A percentile compares a stretch with the other conserved stretches of the same genome.
phyloP scores from a whole-genome alignment of 2,113 vertebrate genomes.

The Miniopterus natalensis region DNA sequence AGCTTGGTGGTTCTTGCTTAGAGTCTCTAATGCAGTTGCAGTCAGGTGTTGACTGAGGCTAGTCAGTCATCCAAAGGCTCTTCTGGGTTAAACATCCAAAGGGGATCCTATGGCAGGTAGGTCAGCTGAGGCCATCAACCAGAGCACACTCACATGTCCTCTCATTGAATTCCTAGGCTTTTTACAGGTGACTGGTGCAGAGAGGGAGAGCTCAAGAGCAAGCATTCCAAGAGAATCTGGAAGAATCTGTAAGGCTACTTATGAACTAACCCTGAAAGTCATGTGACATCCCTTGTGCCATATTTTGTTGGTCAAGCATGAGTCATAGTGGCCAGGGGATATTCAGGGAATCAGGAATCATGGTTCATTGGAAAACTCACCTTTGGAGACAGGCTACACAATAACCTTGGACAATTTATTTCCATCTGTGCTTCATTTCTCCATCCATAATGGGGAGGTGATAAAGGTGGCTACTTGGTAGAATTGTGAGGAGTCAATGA shows the following conservation, averaged over 20 bases:
- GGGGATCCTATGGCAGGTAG: fast-evolving
- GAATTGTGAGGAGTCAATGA: neutral
- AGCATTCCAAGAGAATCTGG: neutral
- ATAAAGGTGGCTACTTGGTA: neutral
- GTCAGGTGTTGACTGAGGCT: neutral
- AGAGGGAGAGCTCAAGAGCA: neutral
- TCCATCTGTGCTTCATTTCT: neutral
- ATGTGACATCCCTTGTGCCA: neutral
- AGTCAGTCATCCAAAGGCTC: neutral
- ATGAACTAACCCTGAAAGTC: neutral
- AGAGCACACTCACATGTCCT: neutral
- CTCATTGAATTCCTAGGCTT: neutral
- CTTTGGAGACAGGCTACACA: neutral
- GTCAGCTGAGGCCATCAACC: neutral
- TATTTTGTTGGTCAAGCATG: neutral
- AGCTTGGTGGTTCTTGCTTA: neutral
- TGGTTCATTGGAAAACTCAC: neutral
- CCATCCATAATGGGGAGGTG: neutral
- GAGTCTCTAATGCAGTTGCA: neutral
- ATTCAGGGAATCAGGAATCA: neutral
- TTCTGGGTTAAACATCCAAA: neutral
- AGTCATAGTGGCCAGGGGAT: neutral
- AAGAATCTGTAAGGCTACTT: neutral
- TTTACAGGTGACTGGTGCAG: neutral
- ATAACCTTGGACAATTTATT: neutral